A percentile compares a stretch with the other conserved stretches of the same genome.
These are phyloP conservation scores for Epinephelus moara DNA, from an alignment of 2,113 vertebrate species.

Conservation along the genomic window DNA sequence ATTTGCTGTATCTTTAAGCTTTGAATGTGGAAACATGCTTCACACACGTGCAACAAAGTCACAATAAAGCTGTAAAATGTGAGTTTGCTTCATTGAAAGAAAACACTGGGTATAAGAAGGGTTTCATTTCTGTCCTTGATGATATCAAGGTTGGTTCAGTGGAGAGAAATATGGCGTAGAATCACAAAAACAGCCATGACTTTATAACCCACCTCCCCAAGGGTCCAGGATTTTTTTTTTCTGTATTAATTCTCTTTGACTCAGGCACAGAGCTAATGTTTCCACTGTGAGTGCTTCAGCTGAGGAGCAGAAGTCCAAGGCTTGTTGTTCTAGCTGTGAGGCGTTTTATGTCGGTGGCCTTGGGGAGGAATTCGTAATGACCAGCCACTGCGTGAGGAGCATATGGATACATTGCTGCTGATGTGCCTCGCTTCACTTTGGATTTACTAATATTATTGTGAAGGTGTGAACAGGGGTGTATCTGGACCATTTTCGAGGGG, in stretches of 20 bases:
- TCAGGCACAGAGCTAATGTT: conserved; percentile 52
- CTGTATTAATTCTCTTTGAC: conserved; percentile 11
- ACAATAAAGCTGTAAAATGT: conserved; percentile 55
- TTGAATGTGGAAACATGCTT: conserved; percentile 58
- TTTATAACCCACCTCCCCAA: background rate
- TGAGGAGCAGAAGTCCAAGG: conserved; percentile 44
- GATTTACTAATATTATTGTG: background rate
- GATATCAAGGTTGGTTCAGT: background rate
- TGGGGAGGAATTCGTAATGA: conserved; percentile 13
- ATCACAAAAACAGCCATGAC: background rate
- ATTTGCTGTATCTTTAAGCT: conserved; percentile 56
- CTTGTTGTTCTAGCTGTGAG: conserved; percentile 27
- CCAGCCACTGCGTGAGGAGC: background rate
- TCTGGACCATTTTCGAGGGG: too few relatives aligned
- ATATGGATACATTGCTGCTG: background rate
- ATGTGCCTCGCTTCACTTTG: background rate
- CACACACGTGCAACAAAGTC: conserved; percentile 37
- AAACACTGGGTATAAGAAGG: background rate
- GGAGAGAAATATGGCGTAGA: background rate
- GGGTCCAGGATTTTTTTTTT: conserved; percentile 4
- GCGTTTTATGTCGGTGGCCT: conserved; percentile 26
- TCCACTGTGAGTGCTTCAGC: conserved; percentile 68
- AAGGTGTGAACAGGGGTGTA: too few relatives aligned
- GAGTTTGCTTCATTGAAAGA: background rate
- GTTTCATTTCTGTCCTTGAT: background rate